A percentile compares a stretch with the other conserved stretches of the same genome.
Evolutionary conservation across 2,888 invertebrate genomes (phyloP).

Genomic region (Crepidodera aurea): DNA sequence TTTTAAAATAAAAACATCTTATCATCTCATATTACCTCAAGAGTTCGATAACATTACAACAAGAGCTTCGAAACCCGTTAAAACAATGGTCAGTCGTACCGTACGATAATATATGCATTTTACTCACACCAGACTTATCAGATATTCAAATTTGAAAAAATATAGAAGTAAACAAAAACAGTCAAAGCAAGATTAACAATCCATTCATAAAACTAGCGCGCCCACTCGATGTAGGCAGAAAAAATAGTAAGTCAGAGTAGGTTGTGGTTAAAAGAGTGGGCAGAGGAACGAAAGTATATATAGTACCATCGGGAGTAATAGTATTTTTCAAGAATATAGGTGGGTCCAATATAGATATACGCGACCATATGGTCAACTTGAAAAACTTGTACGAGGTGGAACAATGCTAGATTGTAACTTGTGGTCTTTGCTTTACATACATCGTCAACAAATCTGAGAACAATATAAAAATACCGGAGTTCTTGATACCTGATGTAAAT

Average conservation of each 20-base stretch:
- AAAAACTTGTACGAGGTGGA: not conserved
- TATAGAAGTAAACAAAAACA: slow-evolving; percentile 22
- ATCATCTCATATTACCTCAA: too few relatives aligned
- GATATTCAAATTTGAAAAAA: slow-evolving; percentile 17
- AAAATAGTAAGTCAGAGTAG: slow-evolving; percentile 33
- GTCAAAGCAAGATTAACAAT: slow-evolving; percentile 26
- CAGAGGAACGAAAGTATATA: slow-evolving; percentile 31
- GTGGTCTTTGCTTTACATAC: too few relatives aligned
- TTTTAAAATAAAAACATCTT: too few relatives aligned
- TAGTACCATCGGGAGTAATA: slow-evolving; percentile 34
- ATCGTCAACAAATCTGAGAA: too few relatives aligned
- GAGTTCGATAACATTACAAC: too few relatives aligned
- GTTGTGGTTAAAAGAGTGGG: slow-evolving; percentile 30
- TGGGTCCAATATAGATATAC: slow-evolving; percentile 23
- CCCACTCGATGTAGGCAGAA: slow-evolving; percentile 31
- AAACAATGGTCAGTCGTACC: not conserved
- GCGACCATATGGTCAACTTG: slow-evolving; percentile 31
- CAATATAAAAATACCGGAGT: too few relatives aligned
- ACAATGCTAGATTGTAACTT: too few relatives aligned
- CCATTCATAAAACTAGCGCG: slow-evolving; percentile 32
- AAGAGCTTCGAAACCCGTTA: too few relatives aligned
- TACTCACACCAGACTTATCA: slow-evolving; percentile 1
- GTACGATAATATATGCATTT: not conserved
- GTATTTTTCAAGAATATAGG: slow-evolving; percentile 33
- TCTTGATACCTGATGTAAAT: too few relatives aligned